Evolutionary conservation across 2,888 invertebrate genomes (phyloP).

Genomic region (Lordiphosa andalusiaca): DNA sequence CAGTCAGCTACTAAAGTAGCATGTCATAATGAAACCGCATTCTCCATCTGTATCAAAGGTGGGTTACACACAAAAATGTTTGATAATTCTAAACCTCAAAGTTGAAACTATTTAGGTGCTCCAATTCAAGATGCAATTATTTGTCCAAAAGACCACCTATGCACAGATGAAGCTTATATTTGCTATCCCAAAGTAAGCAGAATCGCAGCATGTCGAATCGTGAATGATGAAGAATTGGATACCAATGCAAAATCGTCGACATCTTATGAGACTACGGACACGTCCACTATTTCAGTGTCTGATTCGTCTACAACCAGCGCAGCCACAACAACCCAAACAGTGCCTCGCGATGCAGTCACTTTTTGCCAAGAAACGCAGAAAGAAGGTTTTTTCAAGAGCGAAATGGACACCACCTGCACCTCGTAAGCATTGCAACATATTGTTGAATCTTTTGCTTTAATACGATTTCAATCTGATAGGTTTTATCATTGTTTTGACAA

Average conservation of each 20-base stretch:
- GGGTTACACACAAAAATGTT: no score
- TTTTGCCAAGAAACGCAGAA: conserved; percentile 3
- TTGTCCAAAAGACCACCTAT: conserved; percentile 33
- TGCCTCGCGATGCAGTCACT: not conserved
- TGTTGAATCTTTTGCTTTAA: conserved; percentile 1
- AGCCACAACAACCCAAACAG: not conserved
- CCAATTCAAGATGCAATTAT: conserved; percentile 26
- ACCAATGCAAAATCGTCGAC: not conserved
- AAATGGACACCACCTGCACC: conserved; percentile 6
- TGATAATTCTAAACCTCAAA: no score
- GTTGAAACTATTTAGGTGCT: no score
- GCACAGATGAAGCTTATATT: conserved; percentile 29
- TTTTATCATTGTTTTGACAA: not conserved
- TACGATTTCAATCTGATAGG: not conserved
- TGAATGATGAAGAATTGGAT: not conserved
- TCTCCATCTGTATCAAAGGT: conserved; percentile 30
- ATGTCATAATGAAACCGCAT: conserved; percentile 36
- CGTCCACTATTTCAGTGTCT: no score
- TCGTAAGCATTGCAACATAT: conserved; percentile 11
- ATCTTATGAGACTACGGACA: no score
- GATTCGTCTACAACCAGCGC: not conserved
- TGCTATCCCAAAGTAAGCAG: conserved; percentile 23
- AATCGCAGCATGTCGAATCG: conserved; percentile 6
- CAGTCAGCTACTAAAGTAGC: conserved; percentile 26
- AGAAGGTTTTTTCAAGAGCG: not conserved